Conservation (phyloP, 1,140 invertebrate genomes). For the Brachionus asplanchnoidis region DNA sequence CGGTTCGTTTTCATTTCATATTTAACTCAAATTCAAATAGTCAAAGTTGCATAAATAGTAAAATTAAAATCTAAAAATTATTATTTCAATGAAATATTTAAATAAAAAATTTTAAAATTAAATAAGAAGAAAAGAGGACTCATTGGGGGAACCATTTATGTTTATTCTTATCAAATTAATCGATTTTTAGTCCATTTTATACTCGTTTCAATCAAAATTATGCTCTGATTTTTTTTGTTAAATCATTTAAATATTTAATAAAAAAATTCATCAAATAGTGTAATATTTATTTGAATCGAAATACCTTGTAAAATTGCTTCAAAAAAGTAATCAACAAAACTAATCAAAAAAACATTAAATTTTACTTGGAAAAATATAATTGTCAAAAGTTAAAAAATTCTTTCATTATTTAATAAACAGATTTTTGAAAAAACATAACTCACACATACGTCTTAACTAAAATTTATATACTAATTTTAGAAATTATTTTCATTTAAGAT, state of each 20-base stretch:
- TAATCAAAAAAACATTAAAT: not conserved
- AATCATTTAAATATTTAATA: not conserved
- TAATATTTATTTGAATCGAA: not conserved
- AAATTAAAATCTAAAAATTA: not conserved
- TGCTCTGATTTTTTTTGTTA: not conserved
- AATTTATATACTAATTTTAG: not conserved
- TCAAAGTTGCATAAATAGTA: not conserved
- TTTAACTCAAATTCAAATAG: not conserved
- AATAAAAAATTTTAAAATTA: not conserved
- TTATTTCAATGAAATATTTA: not conserved
- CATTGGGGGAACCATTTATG: not conserved
- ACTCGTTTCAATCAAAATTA: not conserved
- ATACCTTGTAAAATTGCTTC: not conserved
- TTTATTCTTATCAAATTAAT: not conserved
- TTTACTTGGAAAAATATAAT: not conserved
- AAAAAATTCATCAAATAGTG: not conserved
- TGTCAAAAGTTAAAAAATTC: too few species aligned
- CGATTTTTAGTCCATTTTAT: not conserved
- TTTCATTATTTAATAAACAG: not conserved
- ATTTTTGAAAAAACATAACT: not conserved
- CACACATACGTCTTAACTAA: not conserved
- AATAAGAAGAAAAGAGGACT: not conserved
- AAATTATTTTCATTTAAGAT: not conserved
- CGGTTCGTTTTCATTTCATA: conserved; percentile 7
- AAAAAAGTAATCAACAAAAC: not conserved